Conservation (phyloP, 2,113 vertebrate species). For the Callopanchax toddi region DNA sequence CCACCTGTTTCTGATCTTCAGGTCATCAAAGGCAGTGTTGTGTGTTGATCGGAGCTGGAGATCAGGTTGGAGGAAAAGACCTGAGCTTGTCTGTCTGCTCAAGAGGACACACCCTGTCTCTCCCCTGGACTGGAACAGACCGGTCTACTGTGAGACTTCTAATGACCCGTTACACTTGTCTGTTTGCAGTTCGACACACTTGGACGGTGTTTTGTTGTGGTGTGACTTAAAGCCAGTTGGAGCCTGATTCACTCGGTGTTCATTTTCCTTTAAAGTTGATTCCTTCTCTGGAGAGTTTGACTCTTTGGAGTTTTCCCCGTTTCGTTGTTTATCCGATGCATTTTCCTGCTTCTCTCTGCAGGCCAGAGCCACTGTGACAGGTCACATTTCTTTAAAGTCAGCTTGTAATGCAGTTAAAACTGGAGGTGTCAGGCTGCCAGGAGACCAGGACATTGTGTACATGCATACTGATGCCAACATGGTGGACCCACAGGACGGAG, state of each 20-base stretch:
- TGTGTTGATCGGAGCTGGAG: no score
- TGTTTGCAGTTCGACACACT: constrained; percentile 13
- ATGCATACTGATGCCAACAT: constrained; percentile 58
- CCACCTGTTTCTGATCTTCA: no score
- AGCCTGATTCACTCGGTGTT: constrained; percentile 1
- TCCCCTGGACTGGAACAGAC: constrained; percentile 19
- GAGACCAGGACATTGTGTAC: constrained; percentile 61
- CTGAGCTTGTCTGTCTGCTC: no score
- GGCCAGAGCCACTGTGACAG: constrained; percentile 36
- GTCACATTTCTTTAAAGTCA: constrained; percentile 63
- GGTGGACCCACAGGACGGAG: constrained; percentile 37
- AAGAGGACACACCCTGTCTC: constrained; percentile 30
- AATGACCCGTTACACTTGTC: neutral
- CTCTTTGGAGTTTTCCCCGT: neutral
- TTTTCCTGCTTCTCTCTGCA: neutral
- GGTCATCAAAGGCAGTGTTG: no score
- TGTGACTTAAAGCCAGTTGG: constrained; percentile 1
- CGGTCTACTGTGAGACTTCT: constrained; percentile 5
- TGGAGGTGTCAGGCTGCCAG: constrained; percentile 55
- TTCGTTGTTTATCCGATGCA: neutral
- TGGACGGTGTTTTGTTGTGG: constrained; percentile 1
- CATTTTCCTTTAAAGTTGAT: neutral
- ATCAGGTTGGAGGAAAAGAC: no score
- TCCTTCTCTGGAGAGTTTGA: neutral
- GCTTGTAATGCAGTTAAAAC: constrained; percentile 56